These are phyloP conservation scores for Diogma glabrata DNA, from an alignment of 2,888 invertebrate species.

Conservation along the genomic window DNA sequence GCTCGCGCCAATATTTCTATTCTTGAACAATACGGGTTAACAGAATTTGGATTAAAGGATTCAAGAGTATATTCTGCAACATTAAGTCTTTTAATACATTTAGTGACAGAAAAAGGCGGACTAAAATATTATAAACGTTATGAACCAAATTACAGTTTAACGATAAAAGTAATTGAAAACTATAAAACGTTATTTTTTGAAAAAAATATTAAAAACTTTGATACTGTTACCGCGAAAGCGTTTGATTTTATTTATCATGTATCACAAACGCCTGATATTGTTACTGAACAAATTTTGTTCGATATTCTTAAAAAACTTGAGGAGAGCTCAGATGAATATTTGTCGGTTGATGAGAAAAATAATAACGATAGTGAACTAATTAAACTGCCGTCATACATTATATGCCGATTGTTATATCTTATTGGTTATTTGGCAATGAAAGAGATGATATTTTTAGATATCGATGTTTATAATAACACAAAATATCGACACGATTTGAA, in stretches of 20 bases:
- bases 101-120: conserved; percentile 27
- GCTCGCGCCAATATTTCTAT: conserved; percentile 57
- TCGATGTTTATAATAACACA: conserved; percentile 70
- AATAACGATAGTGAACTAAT: conserved; percentile 9
- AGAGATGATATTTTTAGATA: conserved; percentile 72
- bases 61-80: conserved; percentile 31
- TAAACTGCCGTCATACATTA: conserved; percentile 30
- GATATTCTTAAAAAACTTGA: conserved; percentile 40
- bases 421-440: conserved; percentile 69
- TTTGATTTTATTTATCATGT: conserved; percentile 45
- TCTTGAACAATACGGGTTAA: conserved; percentile 41
- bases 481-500: conserved; percentile 48
- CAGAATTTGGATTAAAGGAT: conserved; percentile 31
- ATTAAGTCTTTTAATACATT: conserved; percentile 30
- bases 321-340: conserved; percentile 31
- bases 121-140: conserved; percentile 32
- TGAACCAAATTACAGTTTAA: conserved; percentile 25
- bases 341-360: conserved; percentile 4
- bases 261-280: conserved; percentile 45
- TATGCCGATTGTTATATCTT: conserved; percentile 45
- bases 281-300: conserved; percentile 40
- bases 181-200: conserved; percentile 38
- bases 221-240: conserved; percentile 39
- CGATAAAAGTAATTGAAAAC: conserved; percentile 29
- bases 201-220: conserved; percentile 35